Evolutionary conservation across 2,113 vertebrate species (phyloP), one percentile per base, ranked within the genome.

Genomic region (Gopherus evgoodei): DNA sequence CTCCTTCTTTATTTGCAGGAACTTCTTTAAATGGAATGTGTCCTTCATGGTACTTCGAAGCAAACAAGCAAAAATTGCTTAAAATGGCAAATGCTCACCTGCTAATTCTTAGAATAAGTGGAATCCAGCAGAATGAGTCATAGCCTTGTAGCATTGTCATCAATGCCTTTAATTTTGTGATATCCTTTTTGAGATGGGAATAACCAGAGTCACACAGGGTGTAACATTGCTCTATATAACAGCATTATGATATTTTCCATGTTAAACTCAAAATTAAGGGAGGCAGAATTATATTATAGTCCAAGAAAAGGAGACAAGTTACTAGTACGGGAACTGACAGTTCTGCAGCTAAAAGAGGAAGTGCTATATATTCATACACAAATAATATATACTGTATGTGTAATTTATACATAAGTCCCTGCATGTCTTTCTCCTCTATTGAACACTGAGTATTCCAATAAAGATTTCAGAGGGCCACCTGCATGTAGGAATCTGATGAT

Each of bases 71-170:
- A 9, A 2, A 59, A 65, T 17, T 25, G 38, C 38, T 22, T 21
- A 76, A 42, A 42, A 44, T 9, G 44, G 5, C 31, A 54, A 24
- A 22, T 47, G 4, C 29, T 24, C 86, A 25, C 0, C 0, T 1
- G 53, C 49, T n/a, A 88, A 93, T 84, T 14, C 44, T 84, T 8
- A n/a, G 27, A n/a, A 19, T 1, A 54, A 38, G 13, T 42, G 47
- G 13, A 79, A 42, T 11, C 19, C 50, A 78, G 69, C 0, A 5
- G 49, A 79, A 79, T 8, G 22, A 90, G 7, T 12, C 10, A 27
- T 10, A 12, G 0, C 8, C 16, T n/a, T 17, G 35, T 31, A 54
- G 25, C 29, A 16, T 72, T 38, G 35, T n/a, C 38, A 2, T 72
- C 17, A 72, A 38, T 38, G 16, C 17, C 65, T 38, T 38, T 72